A percentile compares a stretch with the other conserved stretches of the same genome.
phyloP scores from a whole-genome alignment of 2,888 invertebrate genomes.

The Drosophila cracens region DNA sequence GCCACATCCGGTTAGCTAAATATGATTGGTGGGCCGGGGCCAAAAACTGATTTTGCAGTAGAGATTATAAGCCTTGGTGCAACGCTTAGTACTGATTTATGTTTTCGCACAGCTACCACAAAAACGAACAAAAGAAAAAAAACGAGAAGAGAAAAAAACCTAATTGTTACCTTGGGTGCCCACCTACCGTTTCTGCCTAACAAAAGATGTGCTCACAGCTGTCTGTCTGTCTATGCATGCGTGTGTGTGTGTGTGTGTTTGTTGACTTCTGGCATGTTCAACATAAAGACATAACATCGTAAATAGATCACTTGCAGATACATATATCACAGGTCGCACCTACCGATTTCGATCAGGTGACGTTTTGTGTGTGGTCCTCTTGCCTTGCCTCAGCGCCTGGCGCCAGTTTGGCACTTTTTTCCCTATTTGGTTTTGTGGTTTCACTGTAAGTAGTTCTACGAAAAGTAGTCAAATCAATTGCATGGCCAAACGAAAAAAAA shows the following conservation, averaged over 20 bases:
- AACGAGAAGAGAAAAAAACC: conserved; percentile 15
- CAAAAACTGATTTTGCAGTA: conserved; percentile 32
- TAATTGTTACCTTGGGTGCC: conserved; percentile 50
- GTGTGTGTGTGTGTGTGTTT: conserved; percentile 39
- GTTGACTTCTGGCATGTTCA: conserved; percentile 52
- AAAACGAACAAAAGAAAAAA: conserved; percentile 12
- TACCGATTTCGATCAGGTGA: conserved; percentile 47
- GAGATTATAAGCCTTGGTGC: conserved; percentile 36
- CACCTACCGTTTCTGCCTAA: conserved; percentile 55
- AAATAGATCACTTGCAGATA: conserved; percentile 74
- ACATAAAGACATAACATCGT: conserved; percentile 77
- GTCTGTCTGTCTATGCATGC: conserved; percentile 14
- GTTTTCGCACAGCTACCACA: conserved; percentile 22
- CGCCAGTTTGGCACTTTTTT: conserved; percentile 69
- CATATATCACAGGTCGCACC: conserved; percentile 58
- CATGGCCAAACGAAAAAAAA: conserved; percentile 4
- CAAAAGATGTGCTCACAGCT: conserved; percentile 55
- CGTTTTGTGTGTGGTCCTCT: conserved; percentile 59
- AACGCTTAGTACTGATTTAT: conserved; percentile 49
- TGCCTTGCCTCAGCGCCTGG: conserved; percentile 45
- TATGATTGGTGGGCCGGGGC: conserved; percentile 61
- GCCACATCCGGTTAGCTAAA: conserved; percentile 76
- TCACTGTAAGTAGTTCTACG: conserved; percentile 36
- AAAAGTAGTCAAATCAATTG: conserved; percentile 48
- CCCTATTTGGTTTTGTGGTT: conserved; percentile 35